Conservation (phyloP, 2,797 vertebrate genomes). For the Rachycentron canadum region DNA sequence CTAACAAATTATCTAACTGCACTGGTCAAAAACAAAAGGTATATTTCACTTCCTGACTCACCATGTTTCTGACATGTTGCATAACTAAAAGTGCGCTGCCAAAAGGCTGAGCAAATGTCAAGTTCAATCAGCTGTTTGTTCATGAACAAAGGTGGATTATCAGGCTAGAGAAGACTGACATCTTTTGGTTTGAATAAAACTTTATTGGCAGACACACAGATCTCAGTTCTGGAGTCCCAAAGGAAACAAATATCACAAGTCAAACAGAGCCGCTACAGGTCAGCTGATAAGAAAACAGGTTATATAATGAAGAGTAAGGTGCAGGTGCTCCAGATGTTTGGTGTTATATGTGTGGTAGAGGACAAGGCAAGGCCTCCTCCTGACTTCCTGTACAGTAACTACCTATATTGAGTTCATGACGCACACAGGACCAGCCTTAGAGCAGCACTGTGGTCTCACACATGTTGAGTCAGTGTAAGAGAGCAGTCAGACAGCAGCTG, state of each 20-base stretch:
- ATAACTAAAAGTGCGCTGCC: background rate
- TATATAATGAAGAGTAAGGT: background rate
- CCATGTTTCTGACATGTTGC: background rate
- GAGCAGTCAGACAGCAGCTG: background rate
- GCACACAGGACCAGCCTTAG: background rate
- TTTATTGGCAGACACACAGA: background rate
- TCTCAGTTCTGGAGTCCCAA: background rate
- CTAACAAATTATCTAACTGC: background rate
- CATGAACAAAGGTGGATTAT: background rate
- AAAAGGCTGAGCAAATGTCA: background rate
- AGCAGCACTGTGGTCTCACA: conserved; percentile 2
- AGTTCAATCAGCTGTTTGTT: background rate
- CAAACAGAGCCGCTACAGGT: background rate
- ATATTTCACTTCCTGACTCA: background rate
- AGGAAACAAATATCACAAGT: background rate
- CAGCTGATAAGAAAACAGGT: background rate
- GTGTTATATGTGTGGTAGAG: background rate
- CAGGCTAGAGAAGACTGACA: background rate
- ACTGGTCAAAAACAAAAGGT: background rate
- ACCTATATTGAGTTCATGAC: conserved; percentile 13
- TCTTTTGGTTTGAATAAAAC: background rate
- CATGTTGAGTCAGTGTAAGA: background rate
- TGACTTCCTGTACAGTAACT: background rate
- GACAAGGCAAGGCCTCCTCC: background rate
- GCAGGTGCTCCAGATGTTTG: background rate